Percentiles rank a stretch among this genome's conserved stretches.
Evolutionary conservation across 2,113 vertebrate species (phyloP).

Genomic region (Isichthys henryi): DNA sequence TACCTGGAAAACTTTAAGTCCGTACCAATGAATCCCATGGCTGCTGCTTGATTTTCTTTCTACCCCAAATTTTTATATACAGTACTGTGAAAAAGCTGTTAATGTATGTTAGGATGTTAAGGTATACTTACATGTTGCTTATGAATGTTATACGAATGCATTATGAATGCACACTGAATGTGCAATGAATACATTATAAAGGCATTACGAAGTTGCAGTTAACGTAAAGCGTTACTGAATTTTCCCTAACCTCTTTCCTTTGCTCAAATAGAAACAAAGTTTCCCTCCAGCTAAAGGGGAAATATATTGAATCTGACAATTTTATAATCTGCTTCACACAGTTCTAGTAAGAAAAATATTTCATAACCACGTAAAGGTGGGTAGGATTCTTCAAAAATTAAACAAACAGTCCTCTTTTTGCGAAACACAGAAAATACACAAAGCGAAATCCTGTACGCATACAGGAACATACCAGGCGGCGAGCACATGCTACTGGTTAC

Average conservation of each 20-base stretch:
- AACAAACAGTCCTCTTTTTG: background rate
- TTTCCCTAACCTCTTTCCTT: background rate
- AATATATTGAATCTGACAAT: background rate
- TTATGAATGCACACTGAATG: background rate
- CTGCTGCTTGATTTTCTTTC: background rate
- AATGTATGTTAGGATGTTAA: background rate
- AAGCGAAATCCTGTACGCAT: background rate
- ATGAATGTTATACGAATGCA: background rate
- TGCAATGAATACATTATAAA: background rate
- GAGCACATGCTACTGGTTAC: background rate
- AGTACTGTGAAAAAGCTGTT: too few species aligned
- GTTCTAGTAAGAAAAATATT: background rate
- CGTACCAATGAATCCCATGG: background rate
- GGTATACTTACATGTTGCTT: background rate
- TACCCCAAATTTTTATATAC: background rate
- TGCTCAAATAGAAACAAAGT: background rate
- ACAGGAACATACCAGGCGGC: background rate
- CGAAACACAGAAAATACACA: background rate
- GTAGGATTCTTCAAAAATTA: background rate
- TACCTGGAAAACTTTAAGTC: background rate
- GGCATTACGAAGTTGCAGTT: background rate
- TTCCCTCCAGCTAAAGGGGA: background rate
- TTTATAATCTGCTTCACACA: background rate
- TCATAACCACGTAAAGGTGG: background rate
- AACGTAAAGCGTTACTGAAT: background rate